A percentile compares a stretch with the other conserved stretches of the same genome.
These are phyloP conservation scores for Aphis craccivora DNA, from an alignment of 1,140 invertebrate species.

Conservation along the genomic window DNA sequence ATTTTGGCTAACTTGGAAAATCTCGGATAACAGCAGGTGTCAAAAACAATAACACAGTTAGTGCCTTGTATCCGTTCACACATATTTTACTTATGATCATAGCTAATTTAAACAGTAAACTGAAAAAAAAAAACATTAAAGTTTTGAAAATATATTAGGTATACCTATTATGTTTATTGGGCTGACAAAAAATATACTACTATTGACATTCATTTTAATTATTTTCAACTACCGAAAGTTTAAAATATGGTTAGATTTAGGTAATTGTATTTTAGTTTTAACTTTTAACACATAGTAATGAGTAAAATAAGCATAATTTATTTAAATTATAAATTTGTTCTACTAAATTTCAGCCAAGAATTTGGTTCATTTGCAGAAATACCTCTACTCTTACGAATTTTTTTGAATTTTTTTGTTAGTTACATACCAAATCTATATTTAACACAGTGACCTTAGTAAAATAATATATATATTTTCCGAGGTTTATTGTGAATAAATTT, in stretches of 20 bases:
- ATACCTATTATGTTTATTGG: background rate
- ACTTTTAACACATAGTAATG: background rate
- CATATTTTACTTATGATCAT: background rate
- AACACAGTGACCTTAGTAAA: background rate
- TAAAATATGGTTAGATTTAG: constrained; percentile 11
- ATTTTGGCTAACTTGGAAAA: constrained; percentile 21
- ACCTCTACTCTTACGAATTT: background rate
- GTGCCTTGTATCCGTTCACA: background rate
- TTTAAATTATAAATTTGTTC: background rate
- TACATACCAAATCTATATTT: constrained; percentile 36
- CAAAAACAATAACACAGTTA: constrained; percentile 36
- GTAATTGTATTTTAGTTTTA: background rate
- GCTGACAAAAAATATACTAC: background rate
- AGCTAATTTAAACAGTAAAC: constrained; percentile 16
- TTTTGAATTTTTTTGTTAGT: background rate
- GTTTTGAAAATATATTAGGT: background rate
- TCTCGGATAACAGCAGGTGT: constrained; percentile 38
- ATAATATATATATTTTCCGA: background rate
- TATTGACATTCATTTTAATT: background rate
- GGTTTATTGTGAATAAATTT: background rate
- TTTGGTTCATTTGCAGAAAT: background rate
- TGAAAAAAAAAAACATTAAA: background rate
- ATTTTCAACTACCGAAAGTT: background rate
- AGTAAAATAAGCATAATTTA: background rate
- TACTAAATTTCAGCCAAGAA: constrained; percentile 31